Evolutionary conservation across 2,113 vertebrate genomes (phyloP), one percentile per base, ranked within the genome.

Genomic region (Macheiramphus alcinus): DNA sequence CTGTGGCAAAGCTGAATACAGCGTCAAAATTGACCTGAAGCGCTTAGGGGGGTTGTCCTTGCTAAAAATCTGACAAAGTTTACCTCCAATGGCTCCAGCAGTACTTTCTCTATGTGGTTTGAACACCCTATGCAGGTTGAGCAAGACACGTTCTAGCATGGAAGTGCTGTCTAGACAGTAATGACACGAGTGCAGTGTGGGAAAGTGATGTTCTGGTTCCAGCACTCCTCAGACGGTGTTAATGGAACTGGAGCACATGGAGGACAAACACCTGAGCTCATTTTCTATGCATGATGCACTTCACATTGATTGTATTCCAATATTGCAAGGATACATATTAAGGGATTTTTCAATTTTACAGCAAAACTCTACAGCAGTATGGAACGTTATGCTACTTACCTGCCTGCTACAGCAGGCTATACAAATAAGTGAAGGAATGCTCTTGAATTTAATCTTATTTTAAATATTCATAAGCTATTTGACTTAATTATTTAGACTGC

Each of bases 261-360:
- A 10, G 99, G 98, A n/a, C 98, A 99, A 97, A 99, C 98, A 96
- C 98, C 98, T 0, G 99, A 99, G 96, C 98, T 99, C 16, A 98
- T 99, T 93, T 99, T 98, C 97, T 99, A 99, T 16, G 98, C 98
- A 62, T 99, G 93, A 98, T 63, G 58, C 12, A 23, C 95, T 93
- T 89, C 56, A 92, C 52, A 65, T 89, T 78, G 56, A 94, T 45
- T 88, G 80, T 96, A 86, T 96, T 97, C 71, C 86, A 75, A 78
- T 92, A 90, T 87, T 96, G 96, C 80, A 93, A 40, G n/a, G n/a
- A 96, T 93, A 90, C 90, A 95, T 61, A 90, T 62, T 67, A 98
- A 97, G 83, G 72, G 88, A 97, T 95, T 97, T 96, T 94, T 94
- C 56, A 66, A 22, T 70, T 84, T 89, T 96, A 97, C 13, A 61